phyloP scores from a whole-genome alignment of 2,113 vertebrate species.

The Hymenochirus boettgeri region DNA sequence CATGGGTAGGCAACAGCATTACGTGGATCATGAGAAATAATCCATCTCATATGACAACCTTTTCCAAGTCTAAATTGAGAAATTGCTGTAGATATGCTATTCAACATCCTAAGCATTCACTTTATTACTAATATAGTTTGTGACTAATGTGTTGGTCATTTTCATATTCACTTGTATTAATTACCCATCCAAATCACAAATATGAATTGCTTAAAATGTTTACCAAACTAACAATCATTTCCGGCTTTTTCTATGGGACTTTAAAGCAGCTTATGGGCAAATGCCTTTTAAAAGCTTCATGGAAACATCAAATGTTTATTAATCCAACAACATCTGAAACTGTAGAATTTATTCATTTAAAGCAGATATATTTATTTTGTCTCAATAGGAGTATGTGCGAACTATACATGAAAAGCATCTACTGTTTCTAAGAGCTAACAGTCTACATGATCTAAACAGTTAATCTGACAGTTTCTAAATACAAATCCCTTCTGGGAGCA shows the following conservation, averaged over 20 bases:
- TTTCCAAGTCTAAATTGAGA: conserved; percentile 15
- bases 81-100: conserved; percentile 17
- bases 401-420: no score
- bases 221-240: neutral
- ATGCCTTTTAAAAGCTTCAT: neutral
- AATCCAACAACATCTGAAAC: no score
- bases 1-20: conserved; percentile 18
- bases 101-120: conserved; percentile 6
- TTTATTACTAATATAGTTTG: conserved; percentile 4
- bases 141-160: neutral
- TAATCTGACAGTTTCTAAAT: no score
- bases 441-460: no score
- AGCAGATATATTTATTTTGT: no score
- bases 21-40: conserved; percentile 38
- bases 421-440: no score
- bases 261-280: neutral
- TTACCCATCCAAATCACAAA: neutral
- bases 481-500: no score
- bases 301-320: neutral
- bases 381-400: no score
- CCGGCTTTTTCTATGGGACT: neutral
- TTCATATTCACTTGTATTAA: neutral
- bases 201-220: neutral
- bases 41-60: conserved; percentile 31
- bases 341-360: no score